Evolutionary conservation across 1,140 invertebrate genomes (phyloP), one percentile per base, ranked within the genome.

Genomic region (Cotesia chilonis): DNA sequence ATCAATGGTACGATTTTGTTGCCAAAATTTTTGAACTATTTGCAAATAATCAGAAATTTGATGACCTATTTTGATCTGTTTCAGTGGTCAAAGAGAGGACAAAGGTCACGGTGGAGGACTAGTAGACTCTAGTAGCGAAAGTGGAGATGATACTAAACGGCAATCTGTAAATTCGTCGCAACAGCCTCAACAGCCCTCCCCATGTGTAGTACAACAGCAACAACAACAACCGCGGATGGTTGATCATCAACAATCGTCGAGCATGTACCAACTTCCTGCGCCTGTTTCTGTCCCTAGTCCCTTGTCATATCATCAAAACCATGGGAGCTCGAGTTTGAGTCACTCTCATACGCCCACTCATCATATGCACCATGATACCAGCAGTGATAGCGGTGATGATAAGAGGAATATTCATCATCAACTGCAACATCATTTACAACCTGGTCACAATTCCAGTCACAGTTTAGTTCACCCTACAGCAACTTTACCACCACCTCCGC

Each of bases 211-310:
- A 54, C 61, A 75, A 28, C 74, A 78, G 10, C 76, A 78, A 54
- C 77, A 80, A 12, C 83, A 81, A 41, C 83, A 85, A 5, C 80
- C 82, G 68, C 82, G 83, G 55, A 80, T 81, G 70, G 78, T 85
- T 17, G 82, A 83, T 4, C 83, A 85, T 60, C 81, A 83, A 63
- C 83, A 85, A 63, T 77, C 83, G 1, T 83, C 88, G 54, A 79
- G 82, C 73, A 89, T 89, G 83, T 89, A 89, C 70, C 88, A 88
- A 68, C 80, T 89, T 38, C 88, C 87, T n/a, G 71, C 81, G 7
- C 87, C 84, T 0, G 82, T 85, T 37, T 84, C 86, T 0, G 82
- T 85, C 14, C 87, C 85, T 38, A 85, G 84, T 73, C 84, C 84
- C 10, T 83, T 83, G 76, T 83, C 86, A 41, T 87, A 87, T 74